Conservation (phyloP, 2,888 invertebrate species). For the Lasioglossum figueresi region DNA sequence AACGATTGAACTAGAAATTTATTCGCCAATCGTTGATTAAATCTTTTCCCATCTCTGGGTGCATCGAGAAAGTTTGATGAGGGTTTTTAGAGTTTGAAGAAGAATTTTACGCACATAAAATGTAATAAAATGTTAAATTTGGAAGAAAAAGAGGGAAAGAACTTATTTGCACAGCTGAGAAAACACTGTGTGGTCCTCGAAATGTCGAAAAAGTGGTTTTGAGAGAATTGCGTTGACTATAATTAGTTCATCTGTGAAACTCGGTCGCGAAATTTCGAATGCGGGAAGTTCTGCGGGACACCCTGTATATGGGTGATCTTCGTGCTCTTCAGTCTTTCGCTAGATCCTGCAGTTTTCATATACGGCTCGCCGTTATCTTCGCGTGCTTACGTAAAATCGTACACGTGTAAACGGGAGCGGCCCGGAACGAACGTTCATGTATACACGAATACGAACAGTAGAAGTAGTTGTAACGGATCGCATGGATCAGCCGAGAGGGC, state of each 20-base stretch:
- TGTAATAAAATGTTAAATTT: no score
- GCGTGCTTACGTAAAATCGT: slow-evolving; percentile 13
- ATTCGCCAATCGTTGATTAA: no score
- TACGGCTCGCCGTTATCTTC: slow-evolving; percentile 8
- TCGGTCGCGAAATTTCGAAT: not conserved
- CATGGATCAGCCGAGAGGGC: slow-evolving; percentile 60
- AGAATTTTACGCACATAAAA: no score
- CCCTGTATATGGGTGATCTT: not conserved
- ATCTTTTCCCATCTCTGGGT: no score
- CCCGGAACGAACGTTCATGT: not conserved
- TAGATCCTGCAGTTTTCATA: not conserved
- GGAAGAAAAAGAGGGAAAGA: no score
- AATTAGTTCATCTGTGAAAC: not conserved
- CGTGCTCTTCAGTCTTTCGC: not conserved
- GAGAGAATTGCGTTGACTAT: not conserved
- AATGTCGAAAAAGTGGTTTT: not conserved
- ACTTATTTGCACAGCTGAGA: not conserved
- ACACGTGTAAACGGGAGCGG: slow-evolving; percentile 29
- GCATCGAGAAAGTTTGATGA: no score
- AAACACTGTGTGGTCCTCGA: not conserved
- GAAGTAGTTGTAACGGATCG: slow-evolving; percentile 50
- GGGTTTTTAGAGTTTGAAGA: no score
- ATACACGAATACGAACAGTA: not conserved
- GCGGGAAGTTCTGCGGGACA: not conserved
- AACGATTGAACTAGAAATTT: no score